These are phyloP conservation scores for Campoletis raptor DNA, from an alignment of 2,888 invertebrate species.

Conservation along the genomic window DNA sequence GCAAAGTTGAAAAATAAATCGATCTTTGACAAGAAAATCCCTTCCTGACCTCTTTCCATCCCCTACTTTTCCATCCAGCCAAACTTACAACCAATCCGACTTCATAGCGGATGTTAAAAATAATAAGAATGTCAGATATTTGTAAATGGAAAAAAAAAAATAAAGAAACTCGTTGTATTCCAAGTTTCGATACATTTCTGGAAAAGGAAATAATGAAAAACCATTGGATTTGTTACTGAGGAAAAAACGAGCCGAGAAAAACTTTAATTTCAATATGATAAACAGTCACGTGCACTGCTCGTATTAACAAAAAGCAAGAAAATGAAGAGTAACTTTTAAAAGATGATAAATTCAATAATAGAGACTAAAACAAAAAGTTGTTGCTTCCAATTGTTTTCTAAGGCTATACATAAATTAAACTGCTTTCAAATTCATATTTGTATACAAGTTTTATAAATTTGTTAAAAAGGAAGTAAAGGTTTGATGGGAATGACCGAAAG, in stretches of 20 bases:
- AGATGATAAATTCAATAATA: background rate
- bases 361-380: background rate
- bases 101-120: background rate
- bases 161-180: background rate
- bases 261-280: background rate
- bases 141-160: background rate
- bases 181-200: background rate
- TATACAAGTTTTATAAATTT: background rate
- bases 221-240: background rate
- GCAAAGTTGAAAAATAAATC: conserved; percentile 14
- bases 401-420: background rate
- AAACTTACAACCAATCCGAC: background rate
- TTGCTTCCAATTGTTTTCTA: background rate
- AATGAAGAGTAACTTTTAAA: background rate
- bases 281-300: background rate
- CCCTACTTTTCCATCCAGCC: background rate
- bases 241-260: background rate
- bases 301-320: too few relatives aligned
- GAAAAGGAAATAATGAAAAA: background rate
- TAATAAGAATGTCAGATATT: background rate
- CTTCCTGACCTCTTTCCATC: background rate
- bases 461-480: background rate
- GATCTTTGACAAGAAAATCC: background rate
- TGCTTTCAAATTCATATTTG: background rate
- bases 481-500: background rate